Percentiles rank a stretch among this genome's conserved stretches.
These are phyloP conservation scores for Eonycteris spelaea DNA, from an alignment of 2,113 vertebrate species.

Conservation along the genomic window DNA sequence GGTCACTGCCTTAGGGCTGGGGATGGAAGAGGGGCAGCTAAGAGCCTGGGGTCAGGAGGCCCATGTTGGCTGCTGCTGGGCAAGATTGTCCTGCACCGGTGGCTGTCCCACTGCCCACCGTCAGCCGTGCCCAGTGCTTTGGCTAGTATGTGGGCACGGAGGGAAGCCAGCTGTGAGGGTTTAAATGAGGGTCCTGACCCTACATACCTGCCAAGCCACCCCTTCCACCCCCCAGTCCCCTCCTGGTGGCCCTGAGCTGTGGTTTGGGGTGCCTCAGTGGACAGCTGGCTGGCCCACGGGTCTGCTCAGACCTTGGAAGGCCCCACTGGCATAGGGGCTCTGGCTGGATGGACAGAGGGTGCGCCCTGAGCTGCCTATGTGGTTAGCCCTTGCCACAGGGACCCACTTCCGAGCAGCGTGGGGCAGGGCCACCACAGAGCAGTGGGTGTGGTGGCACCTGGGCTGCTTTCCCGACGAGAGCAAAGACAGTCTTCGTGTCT, in stretches of 20 bases:
- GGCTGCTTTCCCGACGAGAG: not conserved
- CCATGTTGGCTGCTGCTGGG: not conserved
- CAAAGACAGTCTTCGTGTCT: not conserved
- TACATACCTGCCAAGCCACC: accelerated
- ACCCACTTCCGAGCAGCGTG: not conserved
- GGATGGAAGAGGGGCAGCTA: not conserved
- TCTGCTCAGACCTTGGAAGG: accelerated
- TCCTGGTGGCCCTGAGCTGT: not conserved
- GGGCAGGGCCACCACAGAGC: not conserved
- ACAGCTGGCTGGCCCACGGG: not conserved
- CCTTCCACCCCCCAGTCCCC: accelerated
- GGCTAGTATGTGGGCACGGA: accelerated
- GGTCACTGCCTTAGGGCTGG: not conserved
- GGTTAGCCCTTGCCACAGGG: not conserved
- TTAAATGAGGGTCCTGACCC: not conserved
- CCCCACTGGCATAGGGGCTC: not conserved
- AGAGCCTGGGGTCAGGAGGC: not conserved
- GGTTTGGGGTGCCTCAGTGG: not conserved
- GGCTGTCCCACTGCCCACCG: not conserved
- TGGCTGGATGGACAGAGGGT: not conserved
- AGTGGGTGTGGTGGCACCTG: not conserved
- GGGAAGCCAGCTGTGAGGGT: not conserved
- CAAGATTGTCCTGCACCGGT: no score
- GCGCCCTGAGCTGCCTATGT: not conserved
- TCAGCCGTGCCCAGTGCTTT: no score